Evolutionary conservation across 1,140 invertebrate genomes (phyloP), one percentile per base, ranked within the genome.

Genomic region (Saccostrea glomerata): DNA sequence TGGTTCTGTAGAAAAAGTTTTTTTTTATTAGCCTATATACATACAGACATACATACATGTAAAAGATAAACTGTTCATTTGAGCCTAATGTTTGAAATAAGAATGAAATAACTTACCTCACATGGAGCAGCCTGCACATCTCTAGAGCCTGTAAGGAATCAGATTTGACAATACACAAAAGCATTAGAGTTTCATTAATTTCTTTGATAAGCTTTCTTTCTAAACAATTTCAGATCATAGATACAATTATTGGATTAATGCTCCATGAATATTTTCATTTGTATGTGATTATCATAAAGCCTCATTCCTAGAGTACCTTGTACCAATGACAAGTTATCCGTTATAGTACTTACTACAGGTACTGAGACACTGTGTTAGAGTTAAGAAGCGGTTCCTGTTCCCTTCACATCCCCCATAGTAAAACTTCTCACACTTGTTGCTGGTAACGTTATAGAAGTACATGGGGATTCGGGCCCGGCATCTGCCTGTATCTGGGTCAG

Each of bases 401-500:
- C 90, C 91, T 7, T 54, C 63, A 89, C 91, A 91, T 20, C 91
- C 91, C 30, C 91, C 88, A 83, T 92, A 92, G 47, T 84, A 40
- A 89, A 92, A 92, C 70, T 89, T 58, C n/a, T 91, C 82, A 89
- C 91, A 97, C 86, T 94, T 93, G 60, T 95, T 95, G 40, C 94
- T 73, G 12, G 60, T 86, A 13, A 95, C 92, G 93, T 97, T 96
- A 91, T 95, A 96, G 91, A 93, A 96, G 93, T 95, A 96, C 54
- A 96, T 94, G 0, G 95, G 95, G 60, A 97, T 95, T 3, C 95
- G 92, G 2, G 96, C 96, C 36, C 96, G 93, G 90, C 96, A 97
- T 84, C 96, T 94, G 12, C 97, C 96, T 73, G 94, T 94, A 0
- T 87, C 88, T 60, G 86, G 86, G 7, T 56, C 11, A 47, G 47